Percentiles rank a stretch among this genome's conserved stretches.
Evolutionary conservation across 2,797 vertebrate genomes (phyloP).

Genomic region (Helicolenus hilgendorfi): DNA sequence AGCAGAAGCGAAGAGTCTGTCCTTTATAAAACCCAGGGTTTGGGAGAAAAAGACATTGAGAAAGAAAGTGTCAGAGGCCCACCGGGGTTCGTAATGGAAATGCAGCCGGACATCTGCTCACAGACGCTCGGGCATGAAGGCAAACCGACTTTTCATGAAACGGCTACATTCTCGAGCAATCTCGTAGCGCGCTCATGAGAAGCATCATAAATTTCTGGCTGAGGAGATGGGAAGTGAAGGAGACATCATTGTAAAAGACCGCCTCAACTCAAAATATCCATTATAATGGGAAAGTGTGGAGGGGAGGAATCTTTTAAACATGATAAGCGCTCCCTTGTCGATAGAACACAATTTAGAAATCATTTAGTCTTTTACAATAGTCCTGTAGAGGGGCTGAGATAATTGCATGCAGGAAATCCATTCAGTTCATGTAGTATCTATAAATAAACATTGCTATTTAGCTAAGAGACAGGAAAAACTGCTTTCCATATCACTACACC

Average conservation of each 20-base stretch:
- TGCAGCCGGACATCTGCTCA: constrained; percentile 31
- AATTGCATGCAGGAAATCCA: constrained; percentile 60
- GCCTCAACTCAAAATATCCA: constrained; percentile 62
- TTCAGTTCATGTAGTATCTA: constrained; percentile 67
- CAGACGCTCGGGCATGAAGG: constrained; percentile 1
- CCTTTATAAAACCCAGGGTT: constrained; percentile 22
- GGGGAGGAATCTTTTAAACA: constrained; percentile 52
- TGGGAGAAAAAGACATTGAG: constrained; percentile 5
- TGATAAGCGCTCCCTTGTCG: constrained; percentile 69
- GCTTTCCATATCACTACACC: neutral
- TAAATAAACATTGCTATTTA: constrained; percentile 62
- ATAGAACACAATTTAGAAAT: constrained; percentile 72
- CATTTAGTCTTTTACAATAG: constrained; percentile 64
- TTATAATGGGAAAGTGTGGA: constrained; percentile 44
- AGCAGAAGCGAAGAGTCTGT: constrained; percentile 10
- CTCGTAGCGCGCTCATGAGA: neutral
- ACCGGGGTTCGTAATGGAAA: constrained; percentile 6
- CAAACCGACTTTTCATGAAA: constrained; percentile 21
- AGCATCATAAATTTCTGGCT: constrained; percentile 40
- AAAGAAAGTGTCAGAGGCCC: constrained; percentile 19
- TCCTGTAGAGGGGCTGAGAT: constrained; percentile 42
- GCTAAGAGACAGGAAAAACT: neutral
- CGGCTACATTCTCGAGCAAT: constrained; percentile 18
- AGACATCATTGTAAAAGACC: constrained; percentile 61
- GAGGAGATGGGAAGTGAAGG: constrained; percentile 44